A percentile compares a stretch with the other conserved stretches of the same genome.
Evolutionary conservation across 2,113 vertebrate species (phyloP).

Genomic region (Scomber japonicus): DNA sequence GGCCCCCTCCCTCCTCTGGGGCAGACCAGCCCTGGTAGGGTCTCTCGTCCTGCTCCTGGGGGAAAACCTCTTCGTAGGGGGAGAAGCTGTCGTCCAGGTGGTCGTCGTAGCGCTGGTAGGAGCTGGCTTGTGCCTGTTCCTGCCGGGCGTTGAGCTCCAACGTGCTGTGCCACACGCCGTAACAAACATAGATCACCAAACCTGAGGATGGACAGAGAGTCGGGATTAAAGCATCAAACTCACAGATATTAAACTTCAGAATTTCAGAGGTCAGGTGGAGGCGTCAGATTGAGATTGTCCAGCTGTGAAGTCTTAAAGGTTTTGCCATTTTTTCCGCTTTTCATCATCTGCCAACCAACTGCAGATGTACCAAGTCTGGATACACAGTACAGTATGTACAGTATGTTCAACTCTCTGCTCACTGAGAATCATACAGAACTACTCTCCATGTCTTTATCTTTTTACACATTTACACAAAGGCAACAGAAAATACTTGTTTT

Average conservation of each 20-base stretch:
- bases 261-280: neutral
- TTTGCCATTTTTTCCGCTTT: neutral
- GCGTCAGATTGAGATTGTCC: neutral
- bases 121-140: slow-evolving; percentile 93
- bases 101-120: slow-evolving; percentile 94
- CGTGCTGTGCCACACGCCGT: slow-evolving; percentile 97
- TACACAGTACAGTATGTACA: no score
- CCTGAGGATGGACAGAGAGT: slow-evolving; percentile 79
- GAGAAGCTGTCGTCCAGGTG: slow-evolving; percentile 92
- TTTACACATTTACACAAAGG: no score
- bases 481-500: no score
- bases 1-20: slow-evolving; percentile 80
- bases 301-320: neutral
- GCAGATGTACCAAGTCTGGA: neutral
- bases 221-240: neutral
- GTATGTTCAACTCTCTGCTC: neutral
- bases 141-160: slow-evolving; percentile 92
- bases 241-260: neutral
- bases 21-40: slow-evolving; percentile 91
- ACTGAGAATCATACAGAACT: neutral
- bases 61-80: slow-evolving; percentile 80
- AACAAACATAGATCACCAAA: slow-evolving; percentile 94
- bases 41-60: slow-evolving; percentile 80
- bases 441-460: neutral
- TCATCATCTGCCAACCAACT: slow-evolving; percentile 9